Base-by-base conservation (phyloP, 2,888 invertebrate genomes). In the Lithosia quadra region DNA sequence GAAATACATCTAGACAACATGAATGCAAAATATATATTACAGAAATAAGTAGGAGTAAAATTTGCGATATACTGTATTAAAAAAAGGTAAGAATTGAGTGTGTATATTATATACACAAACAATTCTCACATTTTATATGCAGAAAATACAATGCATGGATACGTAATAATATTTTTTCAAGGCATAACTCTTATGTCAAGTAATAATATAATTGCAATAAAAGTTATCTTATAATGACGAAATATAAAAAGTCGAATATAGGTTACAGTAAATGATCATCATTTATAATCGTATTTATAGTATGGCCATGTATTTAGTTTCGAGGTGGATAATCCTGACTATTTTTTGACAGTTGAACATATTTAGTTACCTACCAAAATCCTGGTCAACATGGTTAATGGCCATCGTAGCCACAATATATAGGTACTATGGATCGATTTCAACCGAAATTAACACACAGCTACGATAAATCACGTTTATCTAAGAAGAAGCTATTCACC, bases 141-240 rank as follows among this genome's bases (percentile, higher is more conserved):
- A 18, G 22, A 28, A 63, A 63, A 49, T 33, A 43, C 49, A 53
- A 13, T 39, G 36, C 49, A 21, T 63, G 21, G 53, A 63, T 63
- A 53, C 21, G 49, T 63, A 53, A 63, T 63, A 49, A 49, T 49
- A 62, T 49, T 33, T 49, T 62, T 39, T 61, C 24, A 49, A n/a
- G 49, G 33, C 11, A 28, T 61, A 43, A 33, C 24, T 34, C 39
- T 60, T 18, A 1, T 39, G 39, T 39, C 24, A 36, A 58, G 28
- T 28, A 28, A 28, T 28, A n/a, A 39, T 60, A 11, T 60, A 34
- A 60, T 36, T 36, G 22, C 10, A 0, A 24, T 18, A 49, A 28
- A 21, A 24, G 8, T n/a, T 21, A 33, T 39, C 22, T 39, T 18
- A 43, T 28, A 7, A 49, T 49, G 43, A 49, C 2, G 62, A 62